Conservation (phyloP, 2,888 invertebrate genomes). For the Drosophila anceps region DNA sequence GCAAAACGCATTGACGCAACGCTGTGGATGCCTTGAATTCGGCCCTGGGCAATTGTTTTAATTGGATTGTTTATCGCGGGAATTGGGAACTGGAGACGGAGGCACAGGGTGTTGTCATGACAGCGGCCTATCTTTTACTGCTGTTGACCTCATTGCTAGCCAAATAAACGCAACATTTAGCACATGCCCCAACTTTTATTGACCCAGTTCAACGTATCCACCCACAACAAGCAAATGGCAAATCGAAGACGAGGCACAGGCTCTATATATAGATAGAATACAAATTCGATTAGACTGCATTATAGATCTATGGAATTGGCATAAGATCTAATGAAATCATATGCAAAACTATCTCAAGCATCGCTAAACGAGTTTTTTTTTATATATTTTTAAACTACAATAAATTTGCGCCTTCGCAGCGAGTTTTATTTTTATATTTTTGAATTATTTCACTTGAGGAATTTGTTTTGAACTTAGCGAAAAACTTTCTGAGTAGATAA, state of each 20-base stretch:
- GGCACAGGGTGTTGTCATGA: conserved; percentile 53
- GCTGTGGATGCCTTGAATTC: conserved; percentile 30
- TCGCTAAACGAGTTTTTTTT: not conserved
- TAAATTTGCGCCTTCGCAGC: conserved; percentile 46
- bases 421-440: conserved; percentile 39
- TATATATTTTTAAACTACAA: conserved; percentile 32
- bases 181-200: conserved; percentile 64
- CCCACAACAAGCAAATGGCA: conserved; percentile 18
- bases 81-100: not conserved
- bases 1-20: conserved; percentile 53
- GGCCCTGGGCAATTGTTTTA: conserved; percentile 73
- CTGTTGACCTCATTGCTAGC: conserved; percentile 62
- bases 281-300: not conserved
- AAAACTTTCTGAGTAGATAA: not conserved
- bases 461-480: conserved; percentile 30
- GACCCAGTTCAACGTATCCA: conserved; percentile 61
- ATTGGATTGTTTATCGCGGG: conserved; percentile 72
- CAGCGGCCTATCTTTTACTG: conserved; percentile 60
- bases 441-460: conserved; percentile 35
- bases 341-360: conserved; percentile 47
- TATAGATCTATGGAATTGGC: conserved; percentile 29
- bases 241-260: conserved; percentile 18
- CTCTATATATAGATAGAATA: not conserved
- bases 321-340: conserved; percentile 28
- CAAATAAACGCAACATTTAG: conserved; percentile 54